phyloP scores from a whole-genome alignment of 1,140 invertebrate genomes.

The Neodiprion fabricii region DNA sequence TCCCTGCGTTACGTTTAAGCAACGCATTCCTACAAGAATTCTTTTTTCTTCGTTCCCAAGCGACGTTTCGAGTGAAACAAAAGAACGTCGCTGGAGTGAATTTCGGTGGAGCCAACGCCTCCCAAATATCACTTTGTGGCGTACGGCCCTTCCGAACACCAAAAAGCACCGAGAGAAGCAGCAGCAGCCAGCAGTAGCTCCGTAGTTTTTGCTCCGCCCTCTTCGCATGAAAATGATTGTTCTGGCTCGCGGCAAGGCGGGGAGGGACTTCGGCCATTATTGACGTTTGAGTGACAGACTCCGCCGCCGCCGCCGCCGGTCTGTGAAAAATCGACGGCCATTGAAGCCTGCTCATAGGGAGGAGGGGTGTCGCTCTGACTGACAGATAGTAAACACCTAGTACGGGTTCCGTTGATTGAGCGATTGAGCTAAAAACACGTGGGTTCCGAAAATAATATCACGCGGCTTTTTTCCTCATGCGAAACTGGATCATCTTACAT shows the following conservation, averaged over 20 bases:
- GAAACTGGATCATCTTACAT: too few species aligned
- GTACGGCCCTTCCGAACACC: conserved; percentile 4
- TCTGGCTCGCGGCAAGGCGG: conserved; percentile 26
- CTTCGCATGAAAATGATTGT: conserved; percentile 39
- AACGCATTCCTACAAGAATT: too few species aligned
- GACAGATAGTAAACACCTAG: conserved; percentile 29
- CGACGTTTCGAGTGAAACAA: too few species aligned
- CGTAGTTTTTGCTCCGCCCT: conserved; percentile 41
- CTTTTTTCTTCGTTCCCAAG: too few species aligned
- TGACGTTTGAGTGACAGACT: conserved; percentile 43
- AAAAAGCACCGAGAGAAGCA: conserved; percentile 2
- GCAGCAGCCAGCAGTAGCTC: conserved; percentile 18
- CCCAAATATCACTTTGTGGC: background rate
- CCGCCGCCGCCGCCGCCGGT: background rate
- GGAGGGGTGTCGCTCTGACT: conserved; percentile 7
- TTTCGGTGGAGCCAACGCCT: background rate
- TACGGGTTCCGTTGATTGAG: conserved; percentile 9
- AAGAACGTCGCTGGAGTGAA: background rate
- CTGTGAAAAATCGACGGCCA: conserved; percentile 27
- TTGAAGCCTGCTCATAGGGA: conserved; percentile 1
- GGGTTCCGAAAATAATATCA: background rate
- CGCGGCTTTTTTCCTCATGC: too few species aligned
- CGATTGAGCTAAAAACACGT: conserved; percentile 13
- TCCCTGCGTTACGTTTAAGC: too few species aligned
- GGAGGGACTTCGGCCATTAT: conserved; percentile 31